Base-by-base conservation (phyloP, 2,797 vertebrate species). In the Simalia tracyae region DNA sequence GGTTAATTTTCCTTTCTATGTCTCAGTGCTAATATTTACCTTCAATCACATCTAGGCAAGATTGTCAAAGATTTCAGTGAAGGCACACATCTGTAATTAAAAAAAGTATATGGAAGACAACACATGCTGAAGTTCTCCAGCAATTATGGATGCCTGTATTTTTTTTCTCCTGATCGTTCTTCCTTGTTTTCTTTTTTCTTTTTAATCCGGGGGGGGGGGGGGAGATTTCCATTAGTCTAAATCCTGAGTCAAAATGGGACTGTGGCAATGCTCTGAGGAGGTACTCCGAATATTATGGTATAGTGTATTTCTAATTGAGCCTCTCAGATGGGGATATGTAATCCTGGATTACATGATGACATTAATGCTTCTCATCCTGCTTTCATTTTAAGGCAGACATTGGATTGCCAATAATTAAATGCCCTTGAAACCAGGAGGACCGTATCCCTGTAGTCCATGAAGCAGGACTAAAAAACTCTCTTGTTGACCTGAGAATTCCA, bases 321-420 rank as follows among this genome's bases (percentile, higher is more conserved):
- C 94, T 88, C 68, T 57, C 8, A 72, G 92, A 31, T 56, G 24
- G 17, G 66, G 36, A 64, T 54, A 0, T 92, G 91, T 95, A 94
- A 19, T 84, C 59, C 1, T 89, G 46, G 85, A 94, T 6, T 90
- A 0, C 88, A 88, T 42, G 76, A 93, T 6, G 84, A 24, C 66
- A 4, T 90, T 72, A 87, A 86, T 57, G 28, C 4, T 28, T 72
- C 42, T 88, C 88, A 17, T 17, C 59, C 93, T n/a, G 0, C 68
- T 91, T 92, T 24, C n/a, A 91, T 94, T 91, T 46, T 94, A 14
- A 94, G 84, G 2, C 8, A 17, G n/a, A 86, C 61, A 61, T 72
- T 31, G 28, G 11, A 14, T 17, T 86, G 61, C 12, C 42, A 85
- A 66, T 46, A 89, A 86, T 28, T 60, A 88, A 68, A 89, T 92